Evolutionary conservation across 35 echinoderm and acorn worm species (phyloP).

Genomic region (Lytechinus variegatus): DNA sequence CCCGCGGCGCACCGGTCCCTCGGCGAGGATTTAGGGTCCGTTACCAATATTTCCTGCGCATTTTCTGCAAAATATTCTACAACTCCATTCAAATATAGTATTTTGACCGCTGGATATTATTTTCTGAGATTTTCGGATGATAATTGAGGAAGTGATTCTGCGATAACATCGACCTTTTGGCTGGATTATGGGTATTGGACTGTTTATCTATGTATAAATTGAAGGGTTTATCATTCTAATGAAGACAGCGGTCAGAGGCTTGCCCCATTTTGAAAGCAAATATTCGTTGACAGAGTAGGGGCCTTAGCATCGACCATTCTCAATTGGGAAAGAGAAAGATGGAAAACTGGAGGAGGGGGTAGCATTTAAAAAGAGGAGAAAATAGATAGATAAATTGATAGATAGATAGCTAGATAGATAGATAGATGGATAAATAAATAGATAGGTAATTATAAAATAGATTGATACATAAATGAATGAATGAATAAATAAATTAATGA

Average conservation of each 20-base stretch:
- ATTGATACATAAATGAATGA: too few species aligned
- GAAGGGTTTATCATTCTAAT: conserved; percentile 5
- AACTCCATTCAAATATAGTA: neutral
- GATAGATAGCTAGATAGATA: neutral
- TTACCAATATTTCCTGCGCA: conserved; percentile 10
- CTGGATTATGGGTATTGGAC: neutral
- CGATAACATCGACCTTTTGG: conserved; percentile 18
- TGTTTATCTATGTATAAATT: neutral
- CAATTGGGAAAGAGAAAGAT: neutral
- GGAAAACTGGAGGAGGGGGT: neutral
- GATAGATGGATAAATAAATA: neutral
- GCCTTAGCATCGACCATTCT: too few species aligned
- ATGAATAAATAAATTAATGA: too few species aligned
- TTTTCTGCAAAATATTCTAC: neutral
- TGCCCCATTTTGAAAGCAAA: neutral
- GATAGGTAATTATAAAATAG: neutral
- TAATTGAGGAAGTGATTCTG: neutral
- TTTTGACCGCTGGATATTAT: neutral
- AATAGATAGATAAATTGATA: neutral
- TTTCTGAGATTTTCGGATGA: neutral
- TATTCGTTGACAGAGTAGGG: neutral
- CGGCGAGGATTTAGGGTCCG: neutral
- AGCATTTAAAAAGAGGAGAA: neutral
- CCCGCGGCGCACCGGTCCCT: neutral
- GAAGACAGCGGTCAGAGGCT: neutral